Base-by-base conservation (phyloP, 2,113 vertebrate species). In the Gobio gobio region DNA sequence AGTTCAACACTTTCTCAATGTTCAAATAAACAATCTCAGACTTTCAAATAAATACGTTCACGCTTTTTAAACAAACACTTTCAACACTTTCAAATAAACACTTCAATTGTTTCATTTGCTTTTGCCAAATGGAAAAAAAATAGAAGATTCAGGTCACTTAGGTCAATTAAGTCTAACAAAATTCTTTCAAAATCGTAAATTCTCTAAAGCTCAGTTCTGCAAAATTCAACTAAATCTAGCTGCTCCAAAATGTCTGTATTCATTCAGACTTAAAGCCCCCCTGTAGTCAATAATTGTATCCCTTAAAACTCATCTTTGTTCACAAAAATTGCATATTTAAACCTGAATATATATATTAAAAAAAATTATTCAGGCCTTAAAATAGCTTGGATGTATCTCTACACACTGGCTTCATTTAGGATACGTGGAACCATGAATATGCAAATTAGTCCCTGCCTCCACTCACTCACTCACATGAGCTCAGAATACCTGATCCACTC, bases 11-110 rank as follows among this genome's bases (percentile, higher is more conserved):
- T 73, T 47, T 47, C 43, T 73, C 70, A 47, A 22, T 47, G n/a
- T 74, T 47, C 70, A 74, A 74, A 74, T 49, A 74, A 74, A 47
- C 43, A 47, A 8, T 8, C n/a, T 24, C n/a, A 24, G 14, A 74
- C 70, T 47, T 47, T 74, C 22, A 47, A 74, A 70, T 70, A 70
- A 43, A 70, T 18, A 70, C 29, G 9, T 68, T 68, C 64, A 68
- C 7, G 16, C 29, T 68, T 68, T 68, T 68, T 16, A 68, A 68
- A 40, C 64, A 68, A 68, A 68, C 33, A 40, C 36, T 43, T 64
- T 64, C 29, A 66, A 26, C 29, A 66, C 6, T 33, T 22, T 40
- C 9, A 10, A 70, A 70, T 70, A 70, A 68, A 68, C 64, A 68
- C 20, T 70, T 70, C 66, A 9, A 12, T 70, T 18, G 36, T 43